Percentiles rank a stretch among this genome's conserved stretches.
Conservation (phyloP, 2,888 invertebrate genomes). For the Zele albiditarsus region DNA sequence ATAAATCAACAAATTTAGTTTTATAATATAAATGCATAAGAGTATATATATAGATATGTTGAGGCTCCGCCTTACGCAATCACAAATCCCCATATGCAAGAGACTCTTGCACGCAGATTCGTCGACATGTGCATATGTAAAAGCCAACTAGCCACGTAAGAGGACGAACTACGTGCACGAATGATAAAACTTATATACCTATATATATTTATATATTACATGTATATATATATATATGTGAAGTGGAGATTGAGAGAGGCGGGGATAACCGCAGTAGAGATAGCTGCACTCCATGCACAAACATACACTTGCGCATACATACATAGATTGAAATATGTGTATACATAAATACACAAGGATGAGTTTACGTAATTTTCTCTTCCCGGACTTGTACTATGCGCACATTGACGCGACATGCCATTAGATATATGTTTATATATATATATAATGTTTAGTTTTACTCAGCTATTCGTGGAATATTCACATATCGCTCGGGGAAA, state of each 20-base stretch:
- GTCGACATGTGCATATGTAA: neutral
- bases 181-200: neutral
- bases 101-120: neutral
- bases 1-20: neutral
- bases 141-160: neutral
- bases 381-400: conserved; percentile 15
- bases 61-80: conserved; percentile 27
- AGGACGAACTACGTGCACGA: neutral
- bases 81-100: conserved; percentile 16
- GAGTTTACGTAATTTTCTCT: conserved; percentile 17
- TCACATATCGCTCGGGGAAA: neutral
- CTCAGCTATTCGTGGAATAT: conserved; percentile 20
- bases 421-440: neutral
- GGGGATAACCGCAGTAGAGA: neutral
- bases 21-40: neutral
- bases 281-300: too few relatives aligned
- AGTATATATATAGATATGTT: neutral
- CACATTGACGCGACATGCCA: neutral
- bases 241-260: neutral
- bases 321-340: neutral
- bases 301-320: neutral
- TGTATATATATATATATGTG: neutral
- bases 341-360: neutral
- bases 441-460: neutral
- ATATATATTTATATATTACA: neutral